A percentile compares a stretch with the other conserved stretches of the same genome.
Evolutionary conservation across 1,140 invertebrate species (phyloP).

Genomic region (Pseudomyrmex gracilis): DNA sequence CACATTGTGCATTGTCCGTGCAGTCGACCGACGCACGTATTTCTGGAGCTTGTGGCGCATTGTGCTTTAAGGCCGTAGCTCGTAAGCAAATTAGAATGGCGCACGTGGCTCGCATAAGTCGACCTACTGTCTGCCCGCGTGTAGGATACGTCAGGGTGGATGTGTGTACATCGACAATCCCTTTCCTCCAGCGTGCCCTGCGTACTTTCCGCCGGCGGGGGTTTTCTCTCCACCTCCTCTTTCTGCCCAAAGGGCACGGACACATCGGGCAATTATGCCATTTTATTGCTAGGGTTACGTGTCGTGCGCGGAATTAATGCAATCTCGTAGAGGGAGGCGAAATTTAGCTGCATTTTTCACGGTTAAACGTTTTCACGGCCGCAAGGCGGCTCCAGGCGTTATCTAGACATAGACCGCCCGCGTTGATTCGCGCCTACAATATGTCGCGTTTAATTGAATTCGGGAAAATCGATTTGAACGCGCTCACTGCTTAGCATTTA

Average conservation of each 20-base stretch:
- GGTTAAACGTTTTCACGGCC: conserved; percentile 53
- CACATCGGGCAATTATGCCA: conserved; percentile 78
- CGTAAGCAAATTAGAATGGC: conserved; percentile 82
- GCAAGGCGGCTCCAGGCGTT: background rate
- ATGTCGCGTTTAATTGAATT: conserved; percentile 68
- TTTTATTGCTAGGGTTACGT: conserved; percentile 80
- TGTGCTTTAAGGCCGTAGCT: conserved; percentile 77
- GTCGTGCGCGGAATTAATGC: conserved; percentile 78
- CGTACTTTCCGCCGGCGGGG: conserved; percentile 44
- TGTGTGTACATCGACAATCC: conserved; percentile 74
- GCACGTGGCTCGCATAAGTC: conserved; percentile 81
- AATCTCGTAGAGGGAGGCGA: conserved; percentile 67
- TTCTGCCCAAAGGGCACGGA: conserved; percentile 69
- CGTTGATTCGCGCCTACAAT: conserved; percentile 62
- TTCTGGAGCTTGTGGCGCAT: conserved; percentile 68
- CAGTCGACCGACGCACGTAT: conserved; percentile 68
- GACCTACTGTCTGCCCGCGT: conserved; percentile 69
- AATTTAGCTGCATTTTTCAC: conserved; percentile 37
- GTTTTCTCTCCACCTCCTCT: conserved; percentile 47
- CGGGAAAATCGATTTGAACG: conserved; percentile 60
- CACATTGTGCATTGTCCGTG: conserved; percentile 72
- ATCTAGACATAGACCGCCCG: conserved; percentile 31
- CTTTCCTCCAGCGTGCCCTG: conserved; percentile 1
- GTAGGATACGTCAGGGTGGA: conserved; percentile 69
- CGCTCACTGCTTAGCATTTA: conserved; percentile 36